Conservation (phyloP, 2,797 vertebrate species). For the Anableps anableps region DNA sequence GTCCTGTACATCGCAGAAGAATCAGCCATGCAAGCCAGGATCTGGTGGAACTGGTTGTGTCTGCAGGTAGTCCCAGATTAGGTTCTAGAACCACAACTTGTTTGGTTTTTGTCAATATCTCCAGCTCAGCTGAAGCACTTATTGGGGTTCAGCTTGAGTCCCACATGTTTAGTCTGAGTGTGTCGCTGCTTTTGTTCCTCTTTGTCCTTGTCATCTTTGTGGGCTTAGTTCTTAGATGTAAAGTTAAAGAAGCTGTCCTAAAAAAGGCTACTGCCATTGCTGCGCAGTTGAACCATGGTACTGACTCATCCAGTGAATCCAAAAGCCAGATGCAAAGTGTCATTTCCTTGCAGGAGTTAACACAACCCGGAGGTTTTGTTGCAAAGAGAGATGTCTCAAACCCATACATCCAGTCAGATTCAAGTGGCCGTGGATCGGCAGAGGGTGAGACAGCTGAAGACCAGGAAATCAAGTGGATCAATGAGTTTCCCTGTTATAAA, state of each 20-base stretch:
- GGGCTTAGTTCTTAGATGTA: constrained; percentile 82
- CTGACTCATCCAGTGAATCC: constrained; percentile 52
- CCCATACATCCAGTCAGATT: constrained; percentile 80
- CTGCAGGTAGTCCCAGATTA: constrained; percentile 86
- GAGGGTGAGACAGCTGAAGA: constrained; percentile 92
- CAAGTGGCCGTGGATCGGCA: constrained; percentile 86
- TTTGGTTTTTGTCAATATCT: constrained; percentile 87
- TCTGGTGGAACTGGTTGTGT: constrained; percentile 82
- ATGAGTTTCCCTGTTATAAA: constrained; percentile 81
- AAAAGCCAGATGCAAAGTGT: constrained; percentile 34
- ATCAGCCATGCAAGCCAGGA: constrained; percentile 64
- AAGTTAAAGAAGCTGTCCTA: constrained; percentile 73
- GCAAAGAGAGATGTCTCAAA: constrained; percentile 71
- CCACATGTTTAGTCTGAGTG: constrained; percentile 81
- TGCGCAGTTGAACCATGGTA: constrained; percentile 56
- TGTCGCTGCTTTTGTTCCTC: constrained; percentile 82
- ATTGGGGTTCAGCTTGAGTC: constrained; percentile 61
- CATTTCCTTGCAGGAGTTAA: constrained; percentile 73
- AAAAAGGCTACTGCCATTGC: constrained; percentile 74
- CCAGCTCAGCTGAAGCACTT: constrained; percentile 76
- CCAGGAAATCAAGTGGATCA: constrained; percentile 91
- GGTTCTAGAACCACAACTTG: constrained; percentile 86
- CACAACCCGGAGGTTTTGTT: constrained; percentile 35
- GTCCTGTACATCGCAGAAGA: constrained; percentile 75
- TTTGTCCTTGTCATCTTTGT: constrained; percentile 80